Percentiles rank a stretch among this genome's conserved stretches.
These are phyloP conservation scores for Timema cristinae DNA, from an alignment of 2,888 invertebrate genomes.

Conservation along the genomic window DNA sequence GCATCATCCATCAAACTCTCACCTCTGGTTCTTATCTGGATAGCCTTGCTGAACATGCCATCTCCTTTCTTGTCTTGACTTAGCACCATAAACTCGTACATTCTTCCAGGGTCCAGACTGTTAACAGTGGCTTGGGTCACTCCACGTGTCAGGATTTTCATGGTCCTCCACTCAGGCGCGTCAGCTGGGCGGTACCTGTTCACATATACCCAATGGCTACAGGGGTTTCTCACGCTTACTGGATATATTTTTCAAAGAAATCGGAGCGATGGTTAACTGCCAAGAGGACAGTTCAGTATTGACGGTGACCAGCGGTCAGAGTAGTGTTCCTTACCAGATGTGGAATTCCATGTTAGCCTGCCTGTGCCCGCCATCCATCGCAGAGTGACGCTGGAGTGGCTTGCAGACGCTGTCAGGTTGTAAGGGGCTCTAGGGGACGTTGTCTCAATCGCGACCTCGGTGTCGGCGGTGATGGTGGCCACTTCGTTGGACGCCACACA, in stretches of 20 bases:
- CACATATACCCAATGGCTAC: too few species aligned
- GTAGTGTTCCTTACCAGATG: conserved; percentile 60
- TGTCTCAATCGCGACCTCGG: conserved; percentile 78
- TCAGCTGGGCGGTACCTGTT: conserved; percentile 52
- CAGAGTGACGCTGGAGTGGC: conserved; percentile 66
- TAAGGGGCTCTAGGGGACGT: conserved; percentile 88
- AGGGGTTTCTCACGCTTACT: too few species aligned
- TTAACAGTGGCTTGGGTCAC: conserved; percentile 74
- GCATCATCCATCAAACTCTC: neutral
- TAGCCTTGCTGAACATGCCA: conserved; percentile 83
- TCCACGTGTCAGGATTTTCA: conserved; percentile 64
- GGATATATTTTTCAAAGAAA: neutral
- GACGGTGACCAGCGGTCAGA: neutral
- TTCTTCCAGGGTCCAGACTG: conserved; percentile 68
- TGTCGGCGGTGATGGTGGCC: conserved; percentile 74
- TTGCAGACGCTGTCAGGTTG: conserved; percentile 74
- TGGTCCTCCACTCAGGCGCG: conserved; percentile 77
- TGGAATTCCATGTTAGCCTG: conserved; percentile 75
- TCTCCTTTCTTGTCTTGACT: conserved; percentile 84
- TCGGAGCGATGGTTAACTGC: neutral
- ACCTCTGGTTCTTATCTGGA: conserved; percentile 58
- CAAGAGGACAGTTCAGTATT: neutral
- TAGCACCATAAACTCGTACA: conserved; percentile 88
- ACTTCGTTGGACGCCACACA: conserved; percentile 85
- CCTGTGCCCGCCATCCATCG: conserved; percentile 81